Base-by-base conservation (phyloP, 2,888 invertebrate genomes). In the Phortica okadai region DNA sequence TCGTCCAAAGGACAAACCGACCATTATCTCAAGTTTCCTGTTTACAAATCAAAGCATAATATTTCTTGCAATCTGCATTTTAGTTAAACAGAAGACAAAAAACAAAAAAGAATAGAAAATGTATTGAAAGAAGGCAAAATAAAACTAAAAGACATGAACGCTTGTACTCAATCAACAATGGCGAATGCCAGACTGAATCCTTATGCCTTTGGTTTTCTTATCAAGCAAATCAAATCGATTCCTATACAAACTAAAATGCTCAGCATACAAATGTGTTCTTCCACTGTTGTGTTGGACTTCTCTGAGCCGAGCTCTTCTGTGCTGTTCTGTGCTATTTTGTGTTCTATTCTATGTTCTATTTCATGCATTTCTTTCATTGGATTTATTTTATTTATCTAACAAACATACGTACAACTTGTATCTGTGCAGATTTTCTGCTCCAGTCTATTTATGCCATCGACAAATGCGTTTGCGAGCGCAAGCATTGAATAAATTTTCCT, bases 51-150 rank as follows among this genome's bases (percentile, higher is more conserved):
- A 67, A 67, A 67, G 67, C 67, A 21, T 67, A 67, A 67, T 79
- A 74, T 80, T 80, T 82, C 78, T 50, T 82, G 80, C 87, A 86
- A 85, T 88, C 87, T 86, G 87, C 85, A 85, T 88, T 88, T 88
- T 85, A 83, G 81, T 84, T 83, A 80, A 69, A 76, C 82, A 83
- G 50, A 14, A 14, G 50, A 6, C 2, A 8, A 11, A 11, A 50
- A 50, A 50, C 3, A 50, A 50, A 50, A 50, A 50, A 8, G 4
- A 50, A 50, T 2, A 8, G 10, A 3, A 50, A 50, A 14, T 14
- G 14, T 50, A 50, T 11, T 8, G 50, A 50, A 50, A 50, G 6
- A 33, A 16, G 16, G 59, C 21, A 21, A 16, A 59, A 59, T 59
- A 54, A 16, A 8, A 59, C 7, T 33, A 33, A n/a, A 25, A 64